A percentile compares a stretch with the other conserved stretches of the same genome.
Conservation (phyloP, 2,113 vertebrate species). For the Platichthys flesus region DNA sequence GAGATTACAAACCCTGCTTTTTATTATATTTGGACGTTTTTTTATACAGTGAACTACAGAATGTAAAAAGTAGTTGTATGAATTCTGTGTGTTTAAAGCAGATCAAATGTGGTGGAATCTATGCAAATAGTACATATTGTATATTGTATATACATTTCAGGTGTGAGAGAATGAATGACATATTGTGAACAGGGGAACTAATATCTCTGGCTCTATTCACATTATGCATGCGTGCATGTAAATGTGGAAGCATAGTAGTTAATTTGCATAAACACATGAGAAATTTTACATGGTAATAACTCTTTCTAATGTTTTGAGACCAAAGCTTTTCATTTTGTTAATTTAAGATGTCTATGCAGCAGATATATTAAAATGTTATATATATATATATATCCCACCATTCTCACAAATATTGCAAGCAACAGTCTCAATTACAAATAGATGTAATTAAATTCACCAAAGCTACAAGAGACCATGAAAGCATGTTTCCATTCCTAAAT, state of each 20-base stretch:
- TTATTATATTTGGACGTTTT: not conserved
- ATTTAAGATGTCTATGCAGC: not conserved
- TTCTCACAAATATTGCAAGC: constrained; percentile 23
- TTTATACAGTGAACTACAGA: not conserved
- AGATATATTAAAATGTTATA: not conserved
- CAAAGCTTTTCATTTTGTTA: not conserved
- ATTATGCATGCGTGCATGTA: not conserved
- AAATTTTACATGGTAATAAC: not conserved
- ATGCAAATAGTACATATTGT: not conserved
- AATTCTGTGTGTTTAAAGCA: not conserved
- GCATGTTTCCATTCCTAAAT: constrained; percentile 70
- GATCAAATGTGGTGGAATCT: not conserved
- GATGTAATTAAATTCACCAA: constrained; percentile 48
- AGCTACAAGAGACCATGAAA: constrained; percentile 40
- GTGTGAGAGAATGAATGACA: constrained; percentile 8
- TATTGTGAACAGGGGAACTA: not conserved
- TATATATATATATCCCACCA: not conserved
- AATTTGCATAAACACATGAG: constrained; percentile 4
- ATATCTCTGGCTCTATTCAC: not conserved
- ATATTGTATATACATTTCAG: not conserved
- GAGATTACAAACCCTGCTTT: not conserved
- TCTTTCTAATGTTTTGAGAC: constrained; percentile 4
- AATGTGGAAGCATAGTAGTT: constrained; percentile 1
- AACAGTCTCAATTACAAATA: constrained; percentile 31
- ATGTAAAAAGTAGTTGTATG: not conserved